Evolutionary conservation across 2,797 vertebrate genomes (phyloP), one percentile per base, ranked within the genome.

Genomic region (Triplophysa bombifrons): DNA sequence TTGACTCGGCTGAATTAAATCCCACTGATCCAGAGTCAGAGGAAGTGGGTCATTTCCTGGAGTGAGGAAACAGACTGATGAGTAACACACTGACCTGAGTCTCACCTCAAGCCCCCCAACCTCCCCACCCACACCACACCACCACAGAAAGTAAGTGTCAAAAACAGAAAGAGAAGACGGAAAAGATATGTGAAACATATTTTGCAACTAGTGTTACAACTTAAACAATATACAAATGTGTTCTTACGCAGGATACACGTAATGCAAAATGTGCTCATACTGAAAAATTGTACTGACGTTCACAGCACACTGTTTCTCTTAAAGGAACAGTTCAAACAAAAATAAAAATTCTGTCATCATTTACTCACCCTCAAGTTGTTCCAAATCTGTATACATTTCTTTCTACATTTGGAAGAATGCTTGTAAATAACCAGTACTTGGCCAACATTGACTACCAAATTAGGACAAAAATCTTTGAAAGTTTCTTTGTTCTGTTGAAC

Each of bases 51-150:
- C 34, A 78, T 75, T 72, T 81, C 74, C 82, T 76, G 34, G 16
- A 53, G 22, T 34, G 50, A 38, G 25, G 60, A 72, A 72, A 65
- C 69, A 14, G 20, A 67, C 74, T 80, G 60, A 67, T 85, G 80
- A 86, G 65, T 84, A 84, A 82, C 48, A 82, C 76, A 60, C 55
- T 86, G 82, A 86, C 80, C 80, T 77, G 67, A 34, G 65, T 69
- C 69, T 86, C 67, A 84, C 82, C 82, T 82, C 38, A 69, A 70
- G 20, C n/a, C n/a, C 56, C 12, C 58, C 60, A 61, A 61, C 60
- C 16, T 16, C 30, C 60, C 12, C 56, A 25, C 58, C 7, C 60
- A 34, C 60, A 61, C 60, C 60, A 30, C 27, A 63, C 60, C 25
- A 63, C 27, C 3, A 27, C 27, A 63, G 60, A 63, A 30, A 34